Evolutionary conservation across 1,140 invertebrate genomes (phyloP), one percentile per base, ranked within the genome.

Genomic region (Drosophila mayri): DNA sequence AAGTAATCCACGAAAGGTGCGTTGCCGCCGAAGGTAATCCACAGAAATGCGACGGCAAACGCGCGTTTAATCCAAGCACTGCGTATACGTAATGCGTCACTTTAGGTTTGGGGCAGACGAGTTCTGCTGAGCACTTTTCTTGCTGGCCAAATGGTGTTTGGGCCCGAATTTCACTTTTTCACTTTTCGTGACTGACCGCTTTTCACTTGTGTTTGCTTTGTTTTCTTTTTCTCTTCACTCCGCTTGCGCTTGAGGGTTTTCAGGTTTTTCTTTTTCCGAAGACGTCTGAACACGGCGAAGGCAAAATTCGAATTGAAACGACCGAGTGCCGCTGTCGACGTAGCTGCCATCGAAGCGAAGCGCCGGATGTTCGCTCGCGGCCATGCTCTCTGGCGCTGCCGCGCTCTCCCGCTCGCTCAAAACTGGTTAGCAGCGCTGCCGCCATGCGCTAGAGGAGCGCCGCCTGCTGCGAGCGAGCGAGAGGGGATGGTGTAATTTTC

Each of bases 241-340:
- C 50, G 57, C 61, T 52, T n/a, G 60, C 55, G 55, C 38, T 72
- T 61, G 50, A 10, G 14, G 47, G 28, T 49, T 88, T 84, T 84
- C 74, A 35, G 63, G 49, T 73, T 78, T 74, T 84, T 90, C 80
- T 75, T 79, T 79, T 84, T 90, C 83, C 81, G 91, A 90, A 78
- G 76, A 92, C 88, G 90, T 92, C 86, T 90, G 50, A 92, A 83
- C 85, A 82, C 81, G 85, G 81, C 78, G 90, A 90, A 90, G 87
- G 78, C 79, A 82, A 77, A 92, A 92, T 78, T 92, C 90, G 91
- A 91, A 91, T 88, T 92, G 83, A 91, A 79, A 78, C 73, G 37
- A 58, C 41, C 28, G 64, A 46, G n/a, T 35, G 40, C 50, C 43
- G 22, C 43, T n/a, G 44, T 47, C 78, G 62, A 49, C 50, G 78